A percentile compares a stretch with the other conserved stretches of the same genome.
These are phyloP conservation scores for Macrosiphum euphorbiae DNA, from an alignment of 2,888 invertebrate genomes.

Conservation along the genomic window DNA sequence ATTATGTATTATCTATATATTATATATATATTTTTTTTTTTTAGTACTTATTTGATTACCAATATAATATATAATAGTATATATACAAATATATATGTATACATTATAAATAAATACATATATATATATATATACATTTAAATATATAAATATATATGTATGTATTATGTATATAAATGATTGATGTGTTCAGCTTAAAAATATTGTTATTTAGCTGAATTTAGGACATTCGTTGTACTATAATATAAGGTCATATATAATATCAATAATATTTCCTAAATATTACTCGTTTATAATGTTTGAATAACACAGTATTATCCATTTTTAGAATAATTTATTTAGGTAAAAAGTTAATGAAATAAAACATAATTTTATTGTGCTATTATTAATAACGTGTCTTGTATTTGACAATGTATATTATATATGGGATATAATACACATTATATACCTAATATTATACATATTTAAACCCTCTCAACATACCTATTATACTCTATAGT, in stretches of 20 bases:
- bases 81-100: constrained; percentile 32
- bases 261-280: constrained; percentile 65
- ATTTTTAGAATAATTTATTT: constrained; percentile 59
- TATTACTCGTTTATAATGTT: constrained; percentile 62
- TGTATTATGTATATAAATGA: constrained; percentile 54
- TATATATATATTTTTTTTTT: constrained; percentile 40
- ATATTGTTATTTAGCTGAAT: constrained; percentile 63
- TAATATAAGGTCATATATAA: constrained; percentile 60
- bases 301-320: constrained; percentile 62
- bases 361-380: constrained; percentile 63
- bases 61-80: constrained; percentile 34
- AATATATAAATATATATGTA: constrained; percentile 33
- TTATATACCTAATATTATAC: constrained; percentile 9
- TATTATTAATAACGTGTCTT: constrained; percentile 57
- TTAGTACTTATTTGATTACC: constrained; percentile 53
- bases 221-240: constrained; percentile 61
- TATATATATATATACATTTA: constrained; percentile 34
- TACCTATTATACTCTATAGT: neutral
- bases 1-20: constrained; percentile 57
- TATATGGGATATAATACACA: neutral
- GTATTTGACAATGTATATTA: constrained; percentile 25
- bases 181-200: constrained; percentile 63
- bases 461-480: constrained; percentile 28
- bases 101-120: constrained; percentile 36
- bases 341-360: constrained; percentile 59